A percentile compares a stretch with the other conserved stretches of the same genome.
These are phyloP conservation scores for Brenthis hecate DNA, from an alignment of 2,888 invertebrate genomes.

Conservation along the genomic window DNA sequence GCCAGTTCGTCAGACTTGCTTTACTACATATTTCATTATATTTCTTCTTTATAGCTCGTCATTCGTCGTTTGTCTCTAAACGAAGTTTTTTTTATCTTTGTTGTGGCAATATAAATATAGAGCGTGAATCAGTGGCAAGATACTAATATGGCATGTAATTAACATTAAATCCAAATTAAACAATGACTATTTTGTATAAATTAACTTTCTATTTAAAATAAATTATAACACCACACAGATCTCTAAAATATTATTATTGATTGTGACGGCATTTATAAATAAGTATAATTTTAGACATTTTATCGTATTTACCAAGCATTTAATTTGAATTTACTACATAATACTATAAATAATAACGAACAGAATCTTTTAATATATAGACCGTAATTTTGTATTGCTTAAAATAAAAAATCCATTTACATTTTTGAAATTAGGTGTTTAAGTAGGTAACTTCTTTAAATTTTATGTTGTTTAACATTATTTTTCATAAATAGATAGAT, in stretches of 20 bases:
- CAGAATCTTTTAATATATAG: too few species aligned
- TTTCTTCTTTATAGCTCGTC: slow-evolving; percentile 42
- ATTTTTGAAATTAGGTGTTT: neutral
- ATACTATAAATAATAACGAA: too few species aligned
- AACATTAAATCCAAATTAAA: slow-evolving; percentile 16
- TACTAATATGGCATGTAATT: slow-evolving; percentile 11
- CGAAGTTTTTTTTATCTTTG: slow-evolving; percentile 36
- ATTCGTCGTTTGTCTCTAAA: slow-evolving; percentile 31
- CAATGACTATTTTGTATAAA: slow-evolving; percentile 14
- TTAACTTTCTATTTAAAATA: slow-evolving; percentile 12
- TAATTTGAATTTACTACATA: too few species aligned
- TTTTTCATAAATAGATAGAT: slow-evolving; percentile 38
- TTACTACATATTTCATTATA: slow-evolving; percentile 47
- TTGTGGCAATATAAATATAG: slow-evolving; percentile 30
- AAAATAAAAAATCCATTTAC: neutral
- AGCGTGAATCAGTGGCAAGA: slow-evolving; percentile 27
- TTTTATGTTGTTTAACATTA: neutral
- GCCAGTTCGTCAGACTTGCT: slow-evolving; percentile 58
- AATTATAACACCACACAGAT: neutral
- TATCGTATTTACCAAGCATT: too few species aligned
- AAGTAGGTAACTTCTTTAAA: neutral
- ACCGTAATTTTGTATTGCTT: too few species aligned
- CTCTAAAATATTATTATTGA: neutral
- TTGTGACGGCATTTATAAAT: neutral
- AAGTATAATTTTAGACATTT: neutral